Conservation (phyloP, 2,797 vertebrate species). For the Sebastes oblongus region DNA sequence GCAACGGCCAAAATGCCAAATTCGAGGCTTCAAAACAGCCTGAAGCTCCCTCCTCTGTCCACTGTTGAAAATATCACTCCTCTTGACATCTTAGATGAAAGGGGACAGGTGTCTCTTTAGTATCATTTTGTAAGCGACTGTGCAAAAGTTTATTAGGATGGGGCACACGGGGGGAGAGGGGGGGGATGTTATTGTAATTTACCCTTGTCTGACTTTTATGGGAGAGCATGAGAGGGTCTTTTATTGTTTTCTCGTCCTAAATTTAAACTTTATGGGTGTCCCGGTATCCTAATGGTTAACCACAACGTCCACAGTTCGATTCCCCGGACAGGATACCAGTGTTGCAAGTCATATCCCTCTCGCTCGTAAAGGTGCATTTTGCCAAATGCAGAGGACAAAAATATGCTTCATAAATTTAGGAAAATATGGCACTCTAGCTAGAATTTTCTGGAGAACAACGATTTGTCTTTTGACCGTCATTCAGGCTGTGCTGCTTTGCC, state of each 20-base stretch:
- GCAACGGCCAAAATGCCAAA: fast-evolving
- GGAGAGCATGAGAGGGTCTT: not conserved
- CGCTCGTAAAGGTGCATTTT: not conserved
- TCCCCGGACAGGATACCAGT: too few species aligned
- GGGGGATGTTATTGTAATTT: not conserved
- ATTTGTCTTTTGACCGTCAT: not conserved
- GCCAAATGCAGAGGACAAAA: not conserved
- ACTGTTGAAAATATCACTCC: not conserved
- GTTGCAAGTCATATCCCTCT: not conserved
- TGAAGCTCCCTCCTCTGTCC: not conserved
- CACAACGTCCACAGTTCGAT: not conserved
- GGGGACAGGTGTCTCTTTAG: not conserved
- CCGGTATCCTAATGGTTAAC: not conserved
- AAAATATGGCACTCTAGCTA: not conserved
- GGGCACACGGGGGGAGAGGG: not conserved
- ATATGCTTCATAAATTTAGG: not conserved
- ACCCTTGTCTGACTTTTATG: not conserved
- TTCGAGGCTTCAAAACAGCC: too few species aligned
- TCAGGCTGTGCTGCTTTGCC: not conserved
- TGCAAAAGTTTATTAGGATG: not conserved
- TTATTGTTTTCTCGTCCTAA: not conserved
- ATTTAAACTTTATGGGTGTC: not conserved
- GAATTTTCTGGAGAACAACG: not conserved
- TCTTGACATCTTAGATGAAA: not conserved
- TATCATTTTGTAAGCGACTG: not conserved